Conservation (phyloP, 2,888 invertebrate species). For the Clivina fossor region DNA sequence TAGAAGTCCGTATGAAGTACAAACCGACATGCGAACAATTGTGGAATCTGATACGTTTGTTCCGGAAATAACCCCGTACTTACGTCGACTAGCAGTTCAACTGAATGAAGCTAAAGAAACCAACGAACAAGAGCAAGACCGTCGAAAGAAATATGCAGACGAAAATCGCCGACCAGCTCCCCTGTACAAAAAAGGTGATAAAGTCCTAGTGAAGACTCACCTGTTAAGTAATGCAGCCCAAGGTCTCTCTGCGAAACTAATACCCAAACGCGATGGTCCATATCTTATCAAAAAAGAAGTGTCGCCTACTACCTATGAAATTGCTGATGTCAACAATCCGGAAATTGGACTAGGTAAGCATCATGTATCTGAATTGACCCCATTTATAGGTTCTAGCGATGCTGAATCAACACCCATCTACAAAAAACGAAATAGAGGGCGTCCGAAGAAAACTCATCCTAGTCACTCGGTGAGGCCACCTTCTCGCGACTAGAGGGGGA, state of each 20-base stretch:
- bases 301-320: slow-evolving; percentile 2
- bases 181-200: background rate
- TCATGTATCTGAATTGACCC: background rate
- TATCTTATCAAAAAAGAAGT: slow-evolving; percentile 8
- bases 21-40: background rate
- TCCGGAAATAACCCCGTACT: slow-evolving; percentile 2
- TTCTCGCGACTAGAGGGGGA: no score
- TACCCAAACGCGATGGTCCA: slow-evolving; percentile 18
- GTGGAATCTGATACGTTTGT: slow-evolving; percentile 2
- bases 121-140: slow-evolving; percentile 1
- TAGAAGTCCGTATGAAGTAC: background rate
- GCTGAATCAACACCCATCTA: no score
- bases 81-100: background rate
- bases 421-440: no score
- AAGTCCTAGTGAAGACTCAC: slow-evolving; percentile 2
- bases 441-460: no score
- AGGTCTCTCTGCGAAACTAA: background rate
- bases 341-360: background rate
- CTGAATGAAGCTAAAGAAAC: background rate
- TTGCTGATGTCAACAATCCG: background rate
- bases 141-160: slow-evolving; percentile 7
- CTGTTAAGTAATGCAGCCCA: background rate
- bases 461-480: no score
- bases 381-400: background rate
- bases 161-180: slow-evolving; percentile 8